Percentiles rank a stretch among this genome's conserved stretches.
phyloP scores from a whole-genome alignment of 2,113 vertebrate genomes.

The Nycticorax nycticorax region DNA sequence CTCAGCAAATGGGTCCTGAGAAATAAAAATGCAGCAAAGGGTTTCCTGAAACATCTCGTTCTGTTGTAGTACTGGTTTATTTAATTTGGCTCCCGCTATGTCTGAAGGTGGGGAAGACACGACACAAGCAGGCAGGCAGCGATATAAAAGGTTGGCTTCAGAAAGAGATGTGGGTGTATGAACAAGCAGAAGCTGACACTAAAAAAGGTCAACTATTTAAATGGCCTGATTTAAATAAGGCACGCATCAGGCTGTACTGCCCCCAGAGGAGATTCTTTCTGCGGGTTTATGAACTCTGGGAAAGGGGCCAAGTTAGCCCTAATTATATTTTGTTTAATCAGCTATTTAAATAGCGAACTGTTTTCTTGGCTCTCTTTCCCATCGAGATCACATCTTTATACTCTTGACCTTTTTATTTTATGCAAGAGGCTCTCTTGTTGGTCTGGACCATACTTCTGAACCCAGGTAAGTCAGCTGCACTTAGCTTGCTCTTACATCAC shows the following conservation, averaged over 20 bases:
- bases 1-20: neutral
- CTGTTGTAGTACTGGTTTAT: neutral
- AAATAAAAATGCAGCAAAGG: neutral
- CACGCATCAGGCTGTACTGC: neutral
- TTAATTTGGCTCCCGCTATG: neutral
- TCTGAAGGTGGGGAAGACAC: neutral
- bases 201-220: conserved; percentile 50
- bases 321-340: conserved; percentile 76
- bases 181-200: conserved; percentile 34
- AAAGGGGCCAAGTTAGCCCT: conserved; percentile 64
- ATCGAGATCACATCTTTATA: conserved; percentile 14
- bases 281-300: conserved; percentile 74
- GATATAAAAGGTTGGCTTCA: conserved; percentile 37
- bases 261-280: conserved; percentile 39
- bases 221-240: conserved; percentile 56
- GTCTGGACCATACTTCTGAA: neutral
- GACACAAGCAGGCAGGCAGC: neutral
- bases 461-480: neutral
- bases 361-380: conserved; percentile 47
- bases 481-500: neutral
- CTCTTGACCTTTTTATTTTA: conserved; percentile 56
- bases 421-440: neutral
- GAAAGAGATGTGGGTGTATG: neutral
- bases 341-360: conserved; percentile 66
- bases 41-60: neutral